A percentile compares a stretch with the other conserved stretches of the same genome.
These are phyloP conservation scores for Hydractinia echinata DNA, from an alignment of 30 jellyfish, hydroid and myxozoan genomes.

Conservation along the genomic window DNA sequence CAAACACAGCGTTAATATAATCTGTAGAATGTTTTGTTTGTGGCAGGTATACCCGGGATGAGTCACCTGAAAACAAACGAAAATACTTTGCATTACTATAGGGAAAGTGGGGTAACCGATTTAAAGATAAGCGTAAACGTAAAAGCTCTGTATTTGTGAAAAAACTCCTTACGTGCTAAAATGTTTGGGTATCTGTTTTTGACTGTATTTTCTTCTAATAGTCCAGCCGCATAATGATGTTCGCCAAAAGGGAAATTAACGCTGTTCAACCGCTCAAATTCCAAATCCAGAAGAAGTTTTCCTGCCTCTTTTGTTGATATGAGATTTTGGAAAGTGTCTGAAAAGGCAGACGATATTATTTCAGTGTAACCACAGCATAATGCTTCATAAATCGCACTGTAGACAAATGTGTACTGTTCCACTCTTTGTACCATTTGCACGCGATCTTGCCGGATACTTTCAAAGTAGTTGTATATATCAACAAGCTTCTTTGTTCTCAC, in stretches of 20 bases:
- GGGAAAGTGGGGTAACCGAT: no score
- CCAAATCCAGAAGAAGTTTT: background rate
- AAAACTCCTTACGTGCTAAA: background rate
- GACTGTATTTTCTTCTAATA: background rate
- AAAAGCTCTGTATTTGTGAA: no score
- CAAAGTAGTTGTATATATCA: conserved; percentile 81
- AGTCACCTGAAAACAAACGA: no score
- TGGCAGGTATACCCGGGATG: no score
- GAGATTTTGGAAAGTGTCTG: background rate
- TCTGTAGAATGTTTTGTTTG: background rate
- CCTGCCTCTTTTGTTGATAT: background rate
- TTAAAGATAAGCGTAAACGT: no score
- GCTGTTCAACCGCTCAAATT: background rate
- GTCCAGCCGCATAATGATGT: background rate
- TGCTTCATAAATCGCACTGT: conserved; percentile 30
- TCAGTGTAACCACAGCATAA: conserved; percentile 28
- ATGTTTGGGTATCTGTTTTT: background rate
- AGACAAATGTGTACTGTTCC: conserved; percentile 26
- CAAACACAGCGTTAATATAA: conserved; percentile 27
- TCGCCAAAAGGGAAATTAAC: background rate
- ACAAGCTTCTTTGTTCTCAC: conserved; percentile 44
- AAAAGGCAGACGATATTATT: background rate
- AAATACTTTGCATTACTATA: no score
- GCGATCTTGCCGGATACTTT: conserved; percentile 72
- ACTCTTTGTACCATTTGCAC: conserved; percentile 87